Evolutionary conservation across 2,797 vertebrate genomes (phyloP).

Genomic region (Ceryle rudis): DNA sequence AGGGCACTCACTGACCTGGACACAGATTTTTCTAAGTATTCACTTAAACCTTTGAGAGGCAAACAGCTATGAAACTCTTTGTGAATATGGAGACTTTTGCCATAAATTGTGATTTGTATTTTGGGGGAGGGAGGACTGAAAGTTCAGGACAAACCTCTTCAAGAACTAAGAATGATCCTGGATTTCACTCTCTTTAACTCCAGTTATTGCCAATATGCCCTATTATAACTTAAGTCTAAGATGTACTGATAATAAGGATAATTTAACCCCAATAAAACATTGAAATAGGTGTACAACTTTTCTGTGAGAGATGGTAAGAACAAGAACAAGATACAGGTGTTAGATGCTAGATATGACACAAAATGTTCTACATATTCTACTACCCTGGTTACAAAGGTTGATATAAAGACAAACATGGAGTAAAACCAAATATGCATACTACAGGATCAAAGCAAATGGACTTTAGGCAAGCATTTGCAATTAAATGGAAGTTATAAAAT

Average conservation of each 20-base stretch:
- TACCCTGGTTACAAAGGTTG: not conserved
- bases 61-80: not conserved
- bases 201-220: not conserved
- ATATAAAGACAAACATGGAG: not conserved
- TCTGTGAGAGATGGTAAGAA: not conserved
- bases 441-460: not conserved
- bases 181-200: not conserved
- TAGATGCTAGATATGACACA: not conserved
- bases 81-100: not conserved
- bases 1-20: not conserved
- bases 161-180: not conserved
- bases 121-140: not conserved
- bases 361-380: not conserved
- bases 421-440: not conserved
- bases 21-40: not conserved
- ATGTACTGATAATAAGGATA: not conserved
- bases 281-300: not conserved
- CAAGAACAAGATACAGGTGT: not conserved
- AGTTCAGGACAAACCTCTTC: not conserved
- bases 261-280: not conserved
- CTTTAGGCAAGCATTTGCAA: not conserved
- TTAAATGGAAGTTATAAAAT: not conserved
- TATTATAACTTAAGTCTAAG: not conserved
- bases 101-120: fast-evolving
- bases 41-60: not conserved